Base-by-base conservation (phyloP, 1,140 invertebrate genomes). In the Physella acuta region DNA sequence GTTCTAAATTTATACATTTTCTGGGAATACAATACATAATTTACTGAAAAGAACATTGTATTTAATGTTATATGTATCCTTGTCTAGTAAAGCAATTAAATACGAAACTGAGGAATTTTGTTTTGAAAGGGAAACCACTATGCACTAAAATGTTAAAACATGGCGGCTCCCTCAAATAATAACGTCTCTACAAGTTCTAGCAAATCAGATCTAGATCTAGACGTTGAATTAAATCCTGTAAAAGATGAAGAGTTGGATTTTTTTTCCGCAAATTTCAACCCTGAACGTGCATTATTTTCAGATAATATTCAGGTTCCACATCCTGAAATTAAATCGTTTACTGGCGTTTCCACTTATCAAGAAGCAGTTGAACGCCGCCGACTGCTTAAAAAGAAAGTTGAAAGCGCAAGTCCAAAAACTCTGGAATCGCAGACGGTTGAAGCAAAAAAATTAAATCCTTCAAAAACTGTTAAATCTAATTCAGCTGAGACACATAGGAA, bases 171-270 rank as follows among this genome's bases (percentile, higher is more conserved):
- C 14, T 44, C 37, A 36, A 24, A 55, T 20, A 44, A 20, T 11
- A 20, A 44, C 39, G 39, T 11, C 39, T 11, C 8, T 44, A 20
- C 8, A 11, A 20, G 20, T 44, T 44, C 39, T 44, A 44, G 20
- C 39, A 44, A 44, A 44, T 44, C 8, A 8, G 39, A 44, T 20
- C 39, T 20, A 44, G 39, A n/a, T n/a, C n/a, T n/a, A n/a, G n/a
- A 37, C 2, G 28, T 11, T 2, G 44, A 5, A n/a, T 24, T 53
- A 14, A 53, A 52, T 5, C 20, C 17, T 26, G 36, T n/a, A 5
- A 31, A 66, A 4, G 30, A 66, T 33, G 63, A 67, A 39, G 64
- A 68, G 49, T 30, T 68, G 2, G 66, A 68, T 31, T 68, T 68
- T 33, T 60, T 28, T 2, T 68, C 66, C n/a, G 3, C 66, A 4